Percentiles rank a stretch among this genome's conserved stretches.
phyloP scores from a whole-genome alignment of 2,797 vertebrate genomes.

The Melanotaenia maccullochi region DNA sequence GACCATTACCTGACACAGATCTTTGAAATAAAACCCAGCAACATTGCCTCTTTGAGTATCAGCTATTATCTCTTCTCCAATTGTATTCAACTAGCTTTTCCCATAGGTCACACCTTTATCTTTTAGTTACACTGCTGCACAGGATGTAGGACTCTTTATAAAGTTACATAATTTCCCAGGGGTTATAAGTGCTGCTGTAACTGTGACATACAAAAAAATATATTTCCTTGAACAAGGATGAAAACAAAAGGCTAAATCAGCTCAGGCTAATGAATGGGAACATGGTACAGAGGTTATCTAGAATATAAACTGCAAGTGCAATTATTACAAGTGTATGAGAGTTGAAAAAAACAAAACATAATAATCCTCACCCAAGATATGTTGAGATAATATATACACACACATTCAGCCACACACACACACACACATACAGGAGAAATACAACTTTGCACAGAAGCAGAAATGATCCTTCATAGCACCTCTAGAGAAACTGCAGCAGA shows the following conservation, averaged over 20 bases:
- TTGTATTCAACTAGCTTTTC: slow-evolving; percentile 18
- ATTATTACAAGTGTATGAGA: slow-evolving; percentile 15
- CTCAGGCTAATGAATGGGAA: slow-evolving; percentile 34
- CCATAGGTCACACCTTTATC: slow-evolving; percentile 48
- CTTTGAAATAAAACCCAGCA: slow-evolving; percentile 55
- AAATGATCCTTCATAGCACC: slow-evolving; percentile 51
- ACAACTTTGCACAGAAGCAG: slow-evolving; percentile 25
- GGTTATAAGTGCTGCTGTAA: slow-evolving; percentile 41
- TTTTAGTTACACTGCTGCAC: slow-evolving; percentile 30
- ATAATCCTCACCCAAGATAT: slow-evolving; percentile 23
- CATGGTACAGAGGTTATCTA: slow-evolving; percentile 39
- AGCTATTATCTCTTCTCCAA: slow-evolving; percentile 26
- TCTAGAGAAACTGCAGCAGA: slow-evolving; percentile 45
- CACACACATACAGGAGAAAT: slow-evolving; percentile 15
- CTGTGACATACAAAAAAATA: slow-evolving; percentile 35
- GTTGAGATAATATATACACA: slow-evolving; percentile 23
- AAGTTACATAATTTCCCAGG: slow-evolving; percentile 59
- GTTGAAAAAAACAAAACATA: slow-evolving; percentile 19
- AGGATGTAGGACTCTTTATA: slow-evolving; percentile 45
- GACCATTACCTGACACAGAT: slow-evolving; percentile 42
- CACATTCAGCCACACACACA: no score
- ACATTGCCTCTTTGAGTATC: slow-evolving; percentile 31
- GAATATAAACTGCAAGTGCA: slow-evolving; percentile 28
- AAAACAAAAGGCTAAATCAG: slow-evolving; percentile 39
- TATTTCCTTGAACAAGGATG: slow-evolving; percentile 29